phyloP scores from a whole-genome alignment of 2,888 invertebrate genomes.

The Chrysina gloriosa region DNA sequence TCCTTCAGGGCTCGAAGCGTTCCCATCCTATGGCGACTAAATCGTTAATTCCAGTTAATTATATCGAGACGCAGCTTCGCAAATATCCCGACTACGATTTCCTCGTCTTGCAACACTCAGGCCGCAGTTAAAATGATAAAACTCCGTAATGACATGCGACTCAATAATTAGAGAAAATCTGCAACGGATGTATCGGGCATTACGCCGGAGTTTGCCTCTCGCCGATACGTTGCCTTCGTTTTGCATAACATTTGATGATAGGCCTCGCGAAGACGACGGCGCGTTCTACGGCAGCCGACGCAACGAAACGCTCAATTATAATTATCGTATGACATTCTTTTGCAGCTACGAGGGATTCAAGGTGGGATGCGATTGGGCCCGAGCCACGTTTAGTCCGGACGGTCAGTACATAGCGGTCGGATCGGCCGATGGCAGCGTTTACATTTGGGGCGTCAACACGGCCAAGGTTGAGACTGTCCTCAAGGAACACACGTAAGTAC shows the following conservation, averaged over 20 bases:
- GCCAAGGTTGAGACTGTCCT: slow-evolving; percentile 81
- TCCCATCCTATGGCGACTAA: not conserved
- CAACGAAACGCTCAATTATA: slow-evolving; percentile 31
- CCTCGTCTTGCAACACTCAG: not conserved
- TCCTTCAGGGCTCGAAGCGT: not conserved
- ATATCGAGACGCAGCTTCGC: not conserved
- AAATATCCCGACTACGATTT: slow-evolving; percentile 6
- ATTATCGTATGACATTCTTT: slow-evolving; percentile 49
- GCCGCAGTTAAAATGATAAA: not conserved
- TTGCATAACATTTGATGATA: slow-evolving; percentile 12
- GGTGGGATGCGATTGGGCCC: slow-evolving; percentile 93
- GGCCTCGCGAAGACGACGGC: no score
- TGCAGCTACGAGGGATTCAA: slow-evolving; percentile 94
- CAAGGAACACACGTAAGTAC: slow-evolving; percentile 84
- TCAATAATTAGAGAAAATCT: slow-evolving; percentile 11
- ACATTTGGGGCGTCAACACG: slow-evolving; percentile 88
- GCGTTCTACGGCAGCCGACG: slow-evolving; percentile 10
- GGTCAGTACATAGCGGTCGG: slow-evolving; percentile 91
- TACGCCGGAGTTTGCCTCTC: not conserved
- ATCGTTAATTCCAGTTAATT: slow-evolving; percentile 15
- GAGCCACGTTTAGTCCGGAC: slow-evolving; percentile 93
- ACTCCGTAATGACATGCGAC: not conserved
- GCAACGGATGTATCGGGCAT: not conserved
- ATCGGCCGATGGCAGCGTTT: slow-evolving; percentile 90
- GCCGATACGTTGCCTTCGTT: not conserved